Base-by-base conservation (phyloP, 1,140 invertebrate genomes). In the Hermatobates lingyangjiaoensis region DNA sequence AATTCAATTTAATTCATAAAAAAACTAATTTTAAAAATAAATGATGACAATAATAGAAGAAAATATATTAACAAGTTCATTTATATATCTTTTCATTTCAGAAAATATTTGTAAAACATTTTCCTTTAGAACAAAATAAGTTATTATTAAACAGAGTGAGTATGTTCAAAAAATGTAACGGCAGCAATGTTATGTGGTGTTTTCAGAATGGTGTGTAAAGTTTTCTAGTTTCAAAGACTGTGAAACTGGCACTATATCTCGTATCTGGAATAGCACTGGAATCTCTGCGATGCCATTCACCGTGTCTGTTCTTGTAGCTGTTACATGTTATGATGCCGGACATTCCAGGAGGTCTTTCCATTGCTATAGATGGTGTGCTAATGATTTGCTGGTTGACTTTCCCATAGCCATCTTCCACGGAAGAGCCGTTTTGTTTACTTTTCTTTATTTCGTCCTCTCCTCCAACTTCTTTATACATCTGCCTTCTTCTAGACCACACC, bases 261-360 rank as follows among this genome's bases (percentile, higher is more conserved):
- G 54, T 55, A 1, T 59, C 57, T n/a, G 45, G n/a, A 25, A 30
- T 45, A 3, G 50, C 50, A 24, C 27, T 28, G 1, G 25, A 46
- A 25, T 69, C 67, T 47, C 61, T 62, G 24, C 57, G 57, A 20
- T 70, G 69, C 73, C 75, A 79, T 0, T 74, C 73, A 57, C 76
- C 75, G 1, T 75, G 71, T 30, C 76, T 70, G 61, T 80, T 81
- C 61, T 81, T 81, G 65, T 79, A 82, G 64, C 79, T 82, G 64
- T 77, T 81, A 68, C 78, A 81, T 1, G 77, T 75, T 46, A 82
- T 79, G 48, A 82, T 65, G 50, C 77, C 80, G 65, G 79, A 77
- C 76, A 80, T 78, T 23, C 72, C 77, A 12, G 72, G 74, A 2
- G 77, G 76, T 20, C 76, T 66, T 26, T 60, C 56, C 53, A 66